phyloP scores from a whole-genome alignment of 2,113 vertebrate genomes.

The Lathamus discolor region DNA sequence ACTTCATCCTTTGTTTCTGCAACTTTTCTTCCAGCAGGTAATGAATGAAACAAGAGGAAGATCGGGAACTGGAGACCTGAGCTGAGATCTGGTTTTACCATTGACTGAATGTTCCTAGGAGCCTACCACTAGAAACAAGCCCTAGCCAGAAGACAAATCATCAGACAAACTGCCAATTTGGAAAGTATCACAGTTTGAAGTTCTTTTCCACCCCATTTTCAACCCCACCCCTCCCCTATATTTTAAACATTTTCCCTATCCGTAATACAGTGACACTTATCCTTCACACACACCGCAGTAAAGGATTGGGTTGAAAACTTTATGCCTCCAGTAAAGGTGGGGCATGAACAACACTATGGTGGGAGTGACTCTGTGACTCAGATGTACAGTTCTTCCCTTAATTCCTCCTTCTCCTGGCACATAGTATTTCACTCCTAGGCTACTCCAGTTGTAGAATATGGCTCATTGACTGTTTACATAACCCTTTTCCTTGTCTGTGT shows the following conservation, averaged over 20 bases:
- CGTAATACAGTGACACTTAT: neutral
- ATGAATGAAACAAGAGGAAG: neutral
- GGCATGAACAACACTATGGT: neutral
- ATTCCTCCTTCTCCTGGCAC: constrained; percentile 16
- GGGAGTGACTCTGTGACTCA: constrained; percentile 41
- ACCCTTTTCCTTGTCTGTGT: neutral
- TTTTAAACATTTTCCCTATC: neutral
- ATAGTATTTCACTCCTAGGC: neutral
- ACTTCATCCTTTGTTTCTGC: neutral
- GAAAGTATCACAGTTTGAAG: neutral
- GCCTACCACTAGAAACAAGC: neutral
- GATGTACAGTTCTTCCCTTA: constrained; percentile 6
- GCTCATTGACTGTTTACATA: constrained; percentile 48
- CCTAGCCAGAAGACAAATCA: neutral
- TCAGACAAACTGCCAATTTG: neutral
- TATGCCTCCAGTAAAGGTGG: constrained; percentile 19
- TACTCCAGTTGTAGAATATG: constrained; percentile 26
- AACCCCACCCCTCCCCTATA: rapidly evolving
- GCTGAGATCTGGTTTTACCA: neutral
- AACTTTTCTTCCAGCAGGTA: neutral
- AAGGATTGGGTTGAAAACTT: neutral
- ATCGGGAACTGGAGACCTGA: neutral
- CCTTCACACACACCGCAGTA: neutral
- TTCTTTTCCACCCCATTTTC: neutral
- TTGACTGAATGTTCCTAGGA: neutral